These are phyloP conservation scores for Sciurus carolinensis DNA, from an alignment of 2,797 vertebrate genomes.

Conservation along the genomic window DNA sequence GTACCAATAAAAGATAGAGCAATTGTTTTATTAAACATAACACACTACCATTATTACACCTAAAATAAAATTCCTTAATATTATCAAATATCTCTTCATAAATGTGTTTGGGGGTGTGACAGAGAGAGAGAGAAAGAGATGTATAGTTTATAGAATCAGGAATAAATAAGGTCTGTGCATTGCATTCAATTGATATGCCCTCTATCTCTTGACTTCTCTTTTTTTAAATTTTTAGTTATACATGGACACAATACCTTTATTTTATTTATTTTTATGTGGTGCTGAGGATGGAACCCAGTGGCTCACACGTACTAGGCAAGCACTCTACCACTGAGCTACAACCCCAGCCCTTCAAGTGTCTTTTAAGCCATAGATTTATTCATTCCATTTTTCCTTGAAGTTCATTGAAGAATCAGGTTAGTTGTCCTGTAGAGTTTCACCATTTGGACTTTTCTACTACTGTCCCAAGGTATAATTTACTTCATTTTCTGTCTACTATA, in stretches of 20 bases:
- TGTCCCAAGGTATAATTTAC: not conserved
- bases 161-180: not conserved
- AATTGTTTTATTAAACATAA: not conserved
- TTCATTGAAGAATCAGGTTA: not conserved
- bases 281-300: too few relatives aligned
- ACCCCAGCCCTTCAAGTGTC: not conserved
- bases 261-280: too few relatives aligned
- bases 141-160: not conserved
- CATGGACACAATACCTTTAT: too few relatives aligned
- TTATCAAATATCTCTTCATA: not conserved
- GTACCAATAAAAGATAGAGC: not conserved
- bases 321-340: too few relatives aligned
- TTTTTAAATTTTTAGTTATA: too few relatives aligned
- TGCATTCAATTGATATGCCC: not conserved
- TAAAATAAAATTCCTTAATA: conserved; percentile 12
- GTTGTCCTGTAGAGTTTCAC: not conserved
- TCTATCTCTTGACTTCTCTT: not conserved
- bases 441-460: not conserved
- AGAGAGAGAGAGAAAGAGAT: not conserved
- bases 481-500: not conserved
- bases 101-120: not conserved
- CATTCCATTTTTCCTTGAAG: not conserved
- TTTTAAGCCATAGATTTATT: not conserved
- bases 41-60: not conserved
- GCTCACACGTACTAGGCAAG: too few relatives aligned